Conservation (phyloP, 2,797 vertebrate genomes). For the Schizopygopsis malacanthus region DNA sequence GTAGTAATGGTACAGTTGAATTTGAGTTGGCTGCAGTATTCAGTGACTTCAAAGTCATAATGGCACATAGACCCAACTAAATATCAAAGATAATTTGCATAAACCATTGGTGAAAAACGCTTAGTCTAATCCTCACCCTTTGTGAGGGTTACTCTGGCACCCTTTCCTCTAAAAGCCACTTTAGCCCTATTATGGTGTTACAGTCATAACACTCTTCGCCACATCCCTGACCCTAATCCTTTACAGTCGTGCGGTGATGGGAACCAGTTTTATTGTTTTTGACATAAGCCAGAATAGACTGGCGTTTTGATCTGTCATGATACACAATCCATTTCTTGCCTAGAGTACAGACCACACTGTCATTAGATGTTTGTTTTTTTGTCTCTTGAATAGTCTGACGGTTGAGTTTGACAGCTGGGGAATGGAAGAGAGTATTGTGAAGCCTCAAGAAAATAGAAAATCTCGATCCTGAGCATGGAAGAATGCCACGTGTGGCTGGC, state of each 20-base stretch:
- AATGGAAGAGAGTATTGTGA: conserved; percentile 18
- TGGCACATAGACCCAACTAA: background rate
- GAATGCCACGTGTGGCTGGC: conserved; percentile 4
- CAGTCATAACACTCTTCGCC: background rate
- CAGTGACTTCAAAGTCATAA: background rate
- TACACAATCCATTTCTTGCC: conserved; percentile 22
- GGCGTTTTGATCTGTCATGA: conserved; percentile 42
- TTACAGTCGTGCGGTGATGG: background rate
- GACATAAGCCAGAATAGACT: background rate
- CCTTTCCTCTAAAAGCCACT: conserved; percentile 10
- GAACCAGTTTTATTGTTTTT: conserved; percentile 32
- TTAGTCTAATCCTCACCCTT: background rate
- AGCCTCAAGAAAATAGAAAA: conserved; percentile 28
- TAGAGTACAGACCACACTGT: conserved; percentile 24
- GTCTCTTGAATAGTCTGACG: conserved; percentile 7
- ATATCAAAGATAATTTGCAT: conserved; percentile 19
- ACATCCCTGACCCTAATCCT: conserved; percentile 44
- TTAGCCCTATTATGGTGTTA: background rate
- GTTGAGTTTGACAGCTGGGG: conserved; percentile 46
- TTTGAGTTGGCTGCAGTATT: background rate
- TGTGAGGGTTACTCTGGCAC: background rate
- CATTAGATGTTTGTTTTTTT: background rate
- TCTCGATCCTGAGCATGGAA: conserved; percentile 7
- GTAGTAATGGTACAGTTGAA: background rate
- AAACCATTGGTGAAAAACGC: background rate